These are phyloP conservation scores for Chelonus formosanus DNA, from an alignment of 2,888 invertebrate genomes.

Conservation along the genomic window DNA sequence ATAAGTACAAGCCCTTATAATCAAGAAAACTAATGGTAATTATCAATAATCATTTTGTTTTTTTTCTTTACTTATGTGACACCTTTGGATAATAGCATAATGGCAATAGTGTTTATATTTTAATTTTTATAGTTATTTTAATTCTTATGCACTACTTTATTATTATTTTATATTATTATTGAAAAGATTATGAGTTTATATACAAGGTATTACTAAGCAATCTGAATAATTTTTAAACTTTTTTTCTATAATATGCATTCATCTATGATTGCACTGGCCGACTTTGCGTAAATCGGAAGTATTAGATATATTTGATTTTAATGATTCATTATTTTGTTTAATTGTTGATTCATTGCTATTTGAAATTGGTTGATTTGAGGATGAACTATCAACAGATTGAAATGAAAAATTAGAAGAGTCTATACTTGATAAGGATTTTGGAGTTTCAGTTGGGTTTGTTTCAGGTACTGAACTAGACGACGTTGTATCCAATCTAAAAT, in stretches of 20 bases:
- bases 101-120: too few species aligned
- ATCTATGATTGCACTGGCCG: constrained; percentile 55
- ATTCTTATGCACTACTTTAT: too few species aligned
- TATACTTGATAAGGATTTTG: constrained; percentile 71
- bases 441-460: constrained; percentile 71
- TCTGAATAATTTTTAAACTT: constrained; percentile 28
- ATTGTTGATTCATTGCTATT: constrained; percentile 63
- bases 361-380: constrained; percentile 63
- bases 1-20: too few species aligned
- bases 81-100: too few species aligned
- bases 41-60: too few species aligned
- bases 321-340: constrained; percentile 54
- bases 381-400: constrained; percentile 69
- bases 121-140: too few species aligned
- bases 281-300: constrained; percentile 44
- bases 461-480: constrained; percentile 67
- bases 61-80: too few species aligned
- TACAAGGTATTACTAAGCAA: too few species aligned
- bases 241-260: constrained; percentile 41
- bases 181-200: too few species aligned
- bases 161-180: too few species aligned
- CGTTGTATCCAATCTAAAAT: constrained; percentile 54
- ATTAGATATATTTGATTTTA: constrained; percentile 47
- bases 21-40: too few species aligned
- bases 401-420: constrained; percentile 71